Percentiles rank a stretch among this genome's conserved stretches.
These are phyloP conservation scores for Tethea ocularis DNA, from an alignment of 2,888 invertebrate species.

Conservation along the genomic window DNA sequence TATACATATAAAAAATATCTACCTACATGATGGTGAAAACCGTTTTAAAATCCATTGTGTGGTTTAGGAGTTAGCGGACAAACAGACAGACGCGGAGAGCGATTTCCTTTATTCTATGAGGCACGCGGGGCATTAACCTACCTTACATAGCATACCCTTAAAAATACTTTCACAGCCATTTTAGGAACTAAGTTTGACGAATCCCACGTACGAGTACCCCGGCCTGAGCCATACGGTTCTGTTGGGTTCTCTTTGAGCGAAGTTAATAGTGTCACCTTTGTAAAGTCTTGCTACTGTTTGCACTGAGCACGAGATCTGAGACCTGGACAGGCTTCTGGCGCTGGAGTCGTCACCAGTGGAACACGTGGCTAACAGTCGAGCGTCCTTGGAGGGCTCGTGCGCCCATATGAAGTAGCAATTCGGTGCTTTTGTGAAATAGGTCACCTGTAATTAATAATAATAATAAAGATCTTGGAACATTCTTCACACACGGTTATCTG, in stretches of 20 bases:
- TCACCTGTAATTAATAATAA: slow-evolving; percentile 59
- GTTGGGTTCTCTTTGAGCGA: slow-evolving; percentile 70
- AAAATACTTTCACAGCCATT: slow-evolving; percentile 56
- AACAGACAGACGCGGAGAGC: too few relatives aligned
- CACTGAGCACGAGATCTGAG: slow-evolving; percentile 70
- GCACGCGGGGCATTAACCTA: slow-evolving; percentile 9
- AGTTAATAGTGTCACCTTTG: slow-evolving; percentile 61
- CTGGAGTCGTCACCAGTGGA: slow-evolving; percentile 66
- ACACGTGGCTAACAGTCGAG: slow-evolving; percentile 60
- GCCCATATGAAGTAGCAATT: slow-evolving; percentile 73
- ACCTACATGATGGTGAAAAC: too few relatives aligned
- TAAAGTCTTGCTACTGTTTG: slow-evolving; percentile 65
- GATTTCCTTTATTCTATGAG: too few relatives aligned
- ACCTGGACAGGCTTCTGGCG: slow-evolving; percentile 47
- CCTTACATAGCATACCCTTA: slow-evolving; percentile 15
- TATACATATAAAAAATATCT: too few relatives aligned
- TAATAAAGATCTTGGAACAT: too few relatives aligned
- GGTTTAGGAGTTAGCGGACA: too few relatives aligned
- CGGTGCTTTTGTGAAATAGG: slow-evolving; percentile 67
- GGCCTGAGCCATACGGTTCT: slow-evolving; percentile 65
- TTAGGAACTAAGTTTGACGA: slow-evolving; percentile 76
- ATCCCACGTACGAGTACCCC: slow-evolving; percentile 71
- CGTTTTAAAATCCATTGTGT: too few relatives aligned
- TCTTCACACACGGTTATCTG: too few relatives aligned
- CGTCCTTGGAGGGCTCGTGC: slow-evolving; percentile 35